Base-by-base conservation (phyloP, 2,797 vertebrate species). In the Podargus strigoides region DNA sequence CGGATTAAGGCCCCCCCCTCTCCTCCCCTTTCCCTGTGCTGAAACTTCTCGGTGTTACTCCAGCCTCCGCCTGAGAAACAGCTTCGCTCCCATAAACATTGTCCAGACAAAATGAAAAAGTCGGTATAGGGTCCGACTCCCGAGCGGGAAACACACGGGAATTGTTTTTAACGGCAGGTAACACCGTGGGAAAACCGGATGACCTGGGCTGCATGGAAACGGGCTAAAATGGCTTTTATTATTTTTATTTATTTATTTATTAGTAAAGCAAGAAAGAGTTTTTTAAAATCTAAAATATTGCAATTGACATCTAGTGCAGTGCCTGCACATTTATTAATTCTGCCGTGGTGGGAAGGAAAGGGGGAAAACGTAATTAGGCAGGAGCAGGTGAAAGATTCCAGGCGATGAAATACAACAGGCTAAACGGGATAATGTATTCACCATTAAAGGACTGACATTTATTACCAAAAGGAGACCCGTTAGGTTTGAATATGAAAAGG, bases 311-410 rank as follows among this genome's bases (percentile, higher is more conserved):
- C 66, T 64, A 87, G 76, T 53, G 42, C 86, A 56, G 50, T 18
- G 74, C 59, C 90, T 73, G 86, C 49, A 53, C 75, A 58, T 55
- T 82, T 77, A 94, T 87, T 94, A 93, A 93, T 92, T 94, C 67
- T 89, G 64, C 90, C 36, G 67, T 70, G 49, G 68, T 92, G 89
- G 87, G 60, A 93, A 68, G 77, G 92, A 89, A 80, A 64, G 84
- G 90, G 3, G 20, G 90, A 94, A 94, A n/a, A 58, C 80, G 85
- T 70, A 95, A 95, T 95, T 94, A 95, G 68, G 85, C 89, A 95
- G 89, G 90, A 95, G 93, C 93, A 96, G 96, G 96, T 96, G 94
- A 97, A 95, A 94, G 82, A 95, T 78, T 95, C 91, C 91, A 95
- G 92, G 92, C 46, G 81, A 87, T 94, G 84, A 96, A 96, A 95